Base-by-base conservation (phyloP, 1,140 invertebrate species). In the Chironomus striatipennis region DNA sequence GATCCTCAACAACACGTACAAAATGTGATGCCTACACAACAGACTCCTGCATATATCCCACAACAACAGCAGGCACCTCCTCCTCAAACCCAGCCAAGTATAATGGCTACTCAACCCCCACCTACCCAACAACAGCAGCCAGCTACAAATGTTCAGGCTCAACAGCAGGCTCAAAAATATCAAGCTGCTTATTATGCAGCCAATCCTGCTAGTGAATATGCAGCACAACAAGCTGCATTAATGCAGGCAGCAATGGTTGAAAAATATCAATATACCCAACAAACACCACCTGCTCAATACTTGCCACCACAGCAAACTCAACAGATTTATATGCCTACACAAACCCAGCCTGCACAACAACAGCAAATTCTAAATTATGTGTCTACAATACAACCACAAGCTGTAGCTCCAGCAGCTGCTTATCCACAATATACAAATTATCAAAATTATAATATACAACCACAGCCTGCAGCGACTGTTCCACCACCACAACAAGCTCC, bases 1-100 rank as follows among this genome's bases (percentile, higher is more conserved):
- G 76, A 76, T 20, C 72, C 76, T 1, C 76, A 76, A 24, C 43
- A 43, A 34, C 43, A 74, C 67, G 20, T 75, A 2, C 78, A 75
- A 18, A 70, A 18, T 70, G 65, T 21, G 17, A 21, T 70, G 75
- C 42, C 73, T 15, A 9, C 73, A 15, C 73, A 43, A 70, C 73
- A 74, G 12, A 21, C 76, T n/a, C 3, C 21, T 15, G 12, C 42
- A 47, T 57, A 74, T 74, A 20, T n/a, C 12, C 21, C 73, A n/a
- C 21, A 57, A 9, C 21, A 67, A 42, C 73, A 75, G n/a, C 24
- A 34, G 24, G 2, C 24, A n/a, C 76, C 2, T 7, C 9, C 65
- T 12, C 67, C 73, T 2, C 7, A 73, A 34, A 9, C 64, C 1
- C 24, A 73, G 70, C 73, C 64, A 70, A 73, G 73, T 42, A 15